phyloP scores from a whole-genome alignment of 2,888 invertebrate genomes.

The Polymixis flavicincta region DNA sequence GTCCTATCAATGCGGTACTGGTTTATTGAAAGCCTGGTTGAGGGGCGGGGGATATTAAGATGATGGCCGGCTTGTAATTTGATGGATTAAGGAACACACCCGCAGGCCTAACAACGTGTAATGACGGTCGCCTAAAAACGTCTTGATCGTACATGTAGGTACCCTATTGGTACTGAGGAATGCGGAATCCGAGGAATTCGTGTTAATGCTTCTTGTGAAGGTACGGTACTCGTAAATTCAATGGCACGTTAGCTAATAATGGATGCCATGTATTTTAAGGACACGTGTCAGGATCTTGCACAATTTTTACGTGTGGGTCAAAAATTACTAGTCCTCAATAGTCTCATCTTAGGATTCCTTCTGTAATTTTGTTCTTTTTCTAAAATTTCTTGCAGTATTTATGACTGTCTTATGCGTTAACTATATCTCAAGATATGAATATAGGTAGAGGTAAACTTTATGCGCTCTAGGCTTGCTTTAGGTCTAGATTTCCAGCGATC shows the following conservation, averaged over 20 bases:
- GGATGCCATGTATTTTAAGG: constrained; percentile 16
- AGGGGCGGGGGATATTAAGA: constrained; percentile 89
- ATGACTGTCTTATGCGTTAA: too few species aligned
- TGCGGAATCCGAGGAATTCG: constrained; percentile 54
- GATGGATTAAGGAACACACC: constrained; percentile 88
- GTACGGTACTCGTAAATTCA: constrained; percentile 16
- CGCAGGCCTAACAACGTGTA: constrained; percentile 84
- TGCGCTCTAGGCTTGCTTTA: neutral
- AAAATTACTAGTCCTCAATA: too few species aligned
- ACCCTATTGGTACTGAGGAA: constrained; percentile 48
- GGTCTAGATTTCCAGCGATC: constrained; percentile 25
- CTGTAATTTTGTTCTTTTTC: neutral
- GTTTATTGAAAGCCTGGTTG: constrained; percentile 87
- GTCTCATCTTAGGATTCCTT: too few species aligned
- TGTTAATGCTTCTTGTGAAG: constrained; percentile 37
- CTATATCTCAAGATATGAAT: neutral
- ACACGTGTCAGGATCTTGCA: neutral
- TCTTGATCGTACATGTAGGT: constrained; percentile 70
- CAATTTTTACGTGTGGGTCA: neutral
- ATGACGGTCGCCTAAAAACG: constrained; percentile 83
- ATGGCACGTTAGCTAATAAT: constrained; percentile 23
- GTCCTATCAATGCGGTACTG: constrained; percentile 88
- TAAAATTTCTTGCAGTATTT: neutral
- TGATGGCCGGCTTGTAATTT: constrained; percentile 89
- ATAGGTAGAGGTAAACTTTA: constrained; percentile 13